These are phyloP conservation scores for Thymelicus lineola DNA, from an alignment of 2,888 invertebrate species.

Conservation along the genomic window DNA sequence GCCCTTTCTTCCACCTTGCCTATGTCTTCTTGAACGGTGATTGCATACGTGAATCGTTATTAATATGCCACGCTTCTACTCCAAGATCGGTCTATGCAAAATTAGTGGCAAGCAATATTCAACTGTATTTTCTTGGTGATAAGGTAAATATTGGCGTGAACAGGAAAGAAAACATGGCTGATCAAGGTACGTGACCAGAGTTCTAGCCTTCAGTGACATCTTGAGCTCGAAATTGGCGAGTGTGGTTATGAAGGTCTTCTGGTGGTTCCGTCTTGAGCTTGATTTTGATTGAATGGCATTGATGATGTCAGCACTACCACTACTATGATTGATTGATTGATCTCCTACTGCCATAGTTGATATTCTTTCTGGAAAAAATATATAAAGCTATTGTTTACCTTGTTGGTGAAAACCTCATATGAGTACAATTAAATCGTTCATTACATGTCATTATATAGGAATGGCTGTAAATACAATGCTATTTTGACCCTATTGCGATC, in stretches of 20 bases:
- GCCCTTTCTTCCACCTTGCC: constrained; percentile 82
- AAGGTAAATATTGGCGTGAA: constrained; percentile 38
- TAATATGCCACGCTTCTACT: constrained; percentile 76
- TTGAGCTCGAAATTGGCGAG: constrained; percentile 62
- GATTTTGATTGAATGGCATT: not conserved
- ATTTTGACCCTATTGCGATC: too few relatives aligned
- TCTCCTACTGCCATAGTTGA: not conserved
- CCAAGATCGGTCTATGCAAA: constrained; percentile 71
- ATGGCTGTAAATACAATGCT: too few relatives aligned
- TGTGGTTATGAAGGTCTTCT: constrained; percentile 36
- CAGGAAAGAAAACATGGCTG: constrained; percentile 33
- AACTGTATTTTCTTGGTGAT: constrained; percentile 23
- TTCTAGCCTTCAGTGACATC: constrained; percentile 61
- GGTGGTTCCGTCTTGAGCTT: constrained; percentile 11
- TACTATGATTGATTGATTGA: not conserved
- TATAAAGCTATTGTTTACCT: too few relatives aligned
- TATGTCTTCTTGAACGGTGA: constrained; percentile 77
- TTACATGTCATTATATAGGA: too few relatives aligned
- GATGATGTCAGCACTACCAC: not conserved
- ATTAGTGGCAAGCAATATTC: constrained; percentile 5
- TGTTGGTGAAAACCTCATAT: too few relatives aligned
- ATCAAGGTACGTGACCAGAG: constrained; percentile 61
- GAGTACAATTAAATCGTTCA: too few relatives aligned
- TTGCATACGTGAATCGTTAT: constrained; percentile 79
- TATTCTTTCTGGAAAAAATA: too few relatives aligned